Base-by-base conservation (phyloP, 2,113 vertebrate genomes). In the Anoplopoma fimbria region DNA sequence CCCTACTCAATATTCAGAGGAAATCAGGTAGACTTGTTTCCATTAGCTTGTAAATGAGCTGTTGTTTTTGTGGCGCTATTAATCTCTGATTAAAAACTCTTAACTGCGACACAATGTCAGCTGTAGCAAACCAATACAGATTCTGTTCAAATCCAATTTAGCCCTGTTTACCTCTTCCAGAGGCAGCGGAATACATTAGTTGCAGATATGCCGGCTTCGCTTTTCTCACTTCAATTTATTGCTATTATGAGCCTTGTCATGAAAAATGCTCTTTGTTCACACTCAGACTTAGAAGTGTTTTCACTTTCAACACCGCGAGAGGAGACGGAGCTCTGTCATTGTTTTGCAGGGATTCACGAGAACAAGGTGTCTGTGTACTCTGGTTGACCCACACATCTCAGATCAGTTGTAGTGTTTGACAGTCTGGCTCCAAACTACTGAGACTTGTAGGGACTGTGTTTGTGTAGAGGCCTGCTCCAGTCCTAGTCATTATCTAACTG, bases 1-100 rank as follows among this genome's bases (percentile, higher is more conserved):
- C 45, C 40, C 42, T 75, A 33, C 76, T 85, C 83, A 86, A 65
- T 85, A 89, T 85, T 91, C 82, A 69, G 61, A 72, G 84, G 84
- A 88, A 80, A 88, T 82, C 87, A 89, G 84, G 87, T 92, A 85
- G 85, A 82, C 83, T 77, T 78, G 82, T 86, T 88, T 76, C 73
- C 75, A 77, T 88, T 89, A 78, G 82, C 79, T 87, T 89, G 87
- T 90, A 88, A 90, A 90, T 89, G 73, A 91, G 88, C 55, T 61
- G 77, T 86, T 87, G 79, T 79, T 89, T 89, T 81, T 74, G 79
- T 62, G 71, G 60, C 42, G n/a, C 67, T 58, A 87, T 92, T 92
- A 91, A 91, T 93, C 77, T 90, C 82, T 92, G 83, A 92, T 93
- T 87, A 92, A 88, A 86, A 86, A 73, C n/a, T 75, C 72, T 80